phyloP scores from a whole-genome alignment of 2,888 invertebrate species.

The Eristalinus aeneus region DNA sequence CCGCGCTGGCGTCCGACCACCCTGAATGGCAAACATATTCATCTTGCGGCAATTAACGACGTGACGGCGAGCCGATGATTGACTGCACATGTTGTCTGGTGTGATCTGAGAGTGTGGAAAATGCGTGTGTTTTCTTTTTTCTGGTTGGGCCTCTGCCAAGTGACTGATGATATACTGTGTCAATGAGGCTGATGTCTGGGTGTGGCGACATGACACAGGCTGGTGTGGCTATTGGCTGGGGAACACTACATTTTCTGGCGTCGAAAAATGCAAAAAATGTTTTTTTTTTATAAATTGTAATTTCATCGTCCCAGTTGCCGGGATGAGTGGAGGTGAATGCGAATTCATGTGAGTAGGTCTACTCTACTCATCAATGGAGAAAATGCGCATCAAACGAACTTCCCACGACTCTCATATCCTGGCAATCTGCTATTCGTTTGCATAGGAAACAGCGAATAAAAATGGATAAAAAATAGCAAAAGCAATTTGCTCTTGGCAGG shows the following conservation, averaged over 20 bases:
- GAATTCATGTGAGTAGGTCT: too few relatives aligned
- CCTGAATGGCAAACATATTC: background rate
- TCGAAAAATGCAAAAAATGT: too few relatives aligned
- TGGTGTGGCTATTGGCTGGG: background rate
- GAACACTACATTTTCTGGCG: background rate
- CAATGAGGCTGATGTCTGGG: slow-evolving; percentile 2
- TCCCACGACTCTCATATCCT: too few relatives aligned
- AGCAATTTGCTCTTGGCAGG: background rate
- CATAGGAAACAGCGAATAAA: too few relatives aligned
- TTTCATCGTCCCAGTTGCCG: too few relatives aligned
- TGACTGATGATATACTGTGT: background rate
- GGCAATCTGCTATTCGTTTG: too few relatives aligned
- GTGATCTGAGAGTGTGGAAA: background rate
- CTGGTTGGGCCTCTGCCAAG: background rate
- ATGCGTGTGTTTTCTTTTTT: background rate
- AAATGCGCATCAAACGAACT: too few relatives aligned
- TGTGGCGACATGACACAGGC: background rate
- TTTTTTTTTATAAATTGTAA: too few relatives aligned
- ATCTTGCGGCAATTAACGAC: slow-evolving; percentile 14
- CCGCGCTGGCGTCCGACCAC: background rate
- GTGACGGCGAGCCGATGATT: slow-evolving; percentile 5
- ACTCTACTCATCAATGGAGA: too few relatives aligned
- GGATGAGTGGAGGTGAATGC: too few relatives aligned
- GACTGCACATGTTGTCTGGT: slow-evolving; percentile 9
- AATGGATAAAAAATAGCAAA: too few relatives aligned